Evolutionary conservation across 2,888 invertebrate genomes (phyloP), one percentile per base, ranked within the genome.

Genomic region (Seladonia tumulorum): DNA sequence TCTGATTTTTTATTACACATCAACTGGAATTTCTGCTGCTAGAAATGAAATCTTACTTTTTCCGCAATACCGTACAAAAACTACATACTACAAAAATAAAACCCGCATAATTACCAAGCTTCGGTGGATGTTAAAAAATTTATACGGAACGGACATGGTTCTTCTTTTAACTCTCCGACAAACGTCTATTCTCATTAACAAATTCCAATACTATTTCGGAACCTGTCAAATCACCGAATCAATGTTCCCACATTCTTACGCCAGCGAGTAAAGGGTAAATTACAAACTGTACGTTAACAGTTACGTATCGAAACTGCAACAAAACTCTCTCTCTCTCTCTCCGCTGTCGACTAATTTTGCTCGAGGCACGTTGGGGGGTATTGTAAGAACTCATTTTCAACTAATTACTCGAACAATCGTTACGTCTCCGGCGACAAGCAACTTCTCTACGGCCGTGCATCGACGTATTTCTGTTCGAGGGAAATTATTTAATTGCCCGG

Each of bases 1-100:
- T 57, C n/a, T 57, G 53, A n/a, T 57, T 12, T 57, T n/a, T 57
- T 57, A 57, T 57, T 57, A n/a, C 57, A 57, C 57, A n/a, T n/a
- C 4, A 57, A n/a, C 57, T 12, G n/a, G 10, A 57, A 57, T n/a
- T 57, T 57, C 57, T n/a, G 57, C 12, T 57, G 57, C 10, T 57
- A 12, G 1, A n/a, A 57, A 57, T n/a, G 4, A 57, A n/a, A 12
- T n/a, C 57, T 57, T 57, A 57, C 0, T n/a, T n/a, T 4, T 57
- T 0, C n/a, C 4, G n/a, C 12, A n/a, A n/a, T 57, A n/a, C n/a
- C n/a, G n/a, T n/a, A n/a, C n/a, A n/a, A n/a, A n/a, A n/a, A n/a
- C 57, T 10, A n/a, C 1, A 12, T 12, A 12, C 12, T n/a, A n/a
- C n/a, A n/a, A 12, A 57, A 57, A n/a, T 57, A n/a, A 57, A 57